These are phyloP conservation scores for Calephelis virginiensis DNA, from an alignment of 1,140 invertebrate species.

Conservation along the genomic window DNA sequence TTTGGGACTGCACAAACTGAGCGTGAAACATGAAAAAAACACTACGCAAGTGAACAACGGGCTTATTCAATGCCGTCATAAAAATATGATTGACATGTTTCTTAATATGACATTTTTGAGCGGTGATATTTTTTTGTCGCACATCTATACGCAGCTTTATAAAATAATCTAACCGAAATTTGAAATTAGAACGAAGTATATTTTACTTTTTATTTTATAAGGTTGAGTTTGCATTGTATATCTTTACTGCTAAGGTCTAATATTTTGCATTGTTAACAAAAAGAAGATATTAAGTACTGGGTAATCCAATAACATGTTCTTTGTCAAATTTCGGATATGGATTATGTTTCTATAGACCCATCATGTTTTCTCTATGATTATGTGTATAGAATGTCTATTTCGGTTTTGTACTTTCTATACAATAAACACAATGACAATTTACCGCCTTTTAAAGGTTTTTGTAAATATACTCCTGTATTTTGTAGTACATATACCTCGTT, in stretches of 20 bases:
- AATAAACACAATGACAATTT: slow-evolving; percentile 31
- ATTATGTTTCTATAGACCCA: slow-evolving; percentile 70
- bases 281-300: slow-evolving; percentile 68
- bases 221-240: slow-evolving; percentile 15
- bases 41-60: slow-evolving; percentile 70
- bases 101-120: slow-evolving; percentile 76
- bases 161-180: slow-evolving; percentile 25
- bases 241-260: slow-evolving; percentile 34
- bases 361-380: slow-evolving; percentile 58
- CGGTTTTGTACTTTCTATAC: slow-evolving; percentile 30
- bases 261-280: slow-evolving; percentile 45
- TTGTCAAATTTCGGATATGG: slow-evolving; percentile 72
- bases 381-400: slow-evolving; percentile 55
- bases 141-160: slow-evolving; percentile 34
- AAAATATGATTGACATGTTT: slow-evolving; percentile 78
- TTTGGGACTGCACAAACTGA: slow-evolving; percentile 51
- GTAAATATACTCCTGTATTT: slow-evolving; percentile 2
- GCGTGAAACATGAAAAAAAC: slow-evolving; percentile 69
- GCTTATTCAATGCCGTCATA: slow-evolving; percentile 66
- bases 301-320: slow-evolving; percentile 73
- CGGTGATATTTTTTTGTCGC: slow-evolving; percentile 78
- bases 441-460: slow-evolving; percentile 16
- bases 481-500: not conserved
- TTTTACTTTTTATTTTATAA: slow-evolving; percentile 12
- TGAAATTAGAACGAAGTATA: slow-evolving; percentile 5